Conservation (phyloP, 2,888 invertebrate genomes). For the Phalera bucephala region DNA sequence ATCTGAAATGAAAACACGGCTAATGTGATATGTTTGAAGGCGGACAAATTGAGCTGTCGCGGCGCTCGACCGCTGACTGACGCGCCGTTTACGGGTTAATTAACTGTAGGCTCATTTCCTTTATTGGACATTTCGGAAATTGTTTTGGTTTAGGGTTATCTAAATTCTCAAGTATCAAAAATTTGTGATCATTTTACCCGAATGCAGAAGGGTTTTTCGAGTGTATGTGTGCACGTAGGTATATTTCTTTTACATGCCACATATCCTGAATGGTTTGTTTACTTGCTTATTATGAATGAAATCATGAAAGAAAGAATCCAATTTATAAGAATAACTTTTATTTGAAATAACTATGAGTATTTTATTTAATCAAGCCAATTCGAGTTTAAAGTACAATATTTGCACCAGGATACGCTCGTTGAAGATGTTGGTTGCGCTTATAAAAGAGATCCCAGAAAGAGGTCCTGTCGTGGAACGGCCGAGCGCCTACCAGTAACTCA, state of each 20-base stretch:
- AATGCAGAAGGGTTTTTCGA: too few relatives aligned
- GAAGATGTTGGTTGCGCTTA: conserved; percentile 26
- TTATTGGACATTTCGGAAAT: conserved; percentile 10
- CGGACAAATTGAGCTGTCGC: conserved; percentile 26
- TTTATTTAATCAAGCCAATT: too few relatives aligned
- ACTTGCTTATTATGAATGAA: too few relatives aligned
- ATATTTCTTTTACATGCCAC: too few relatives aligned
- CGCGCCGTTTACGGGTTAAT: conserved; percentile 26
- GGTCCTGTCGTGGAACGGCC: conserved; percentile 40
- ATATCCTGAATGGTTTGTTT: too few relatives aligned
- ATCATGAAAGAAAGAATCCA: too few relatives aligned
- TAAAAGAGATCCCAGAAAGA: conserved; percentile 53
- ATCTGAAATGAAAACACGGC: conserved; percentile 6
- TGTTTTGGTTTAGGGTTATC: too few relatives aligned
- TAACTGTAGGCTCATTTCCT: conserved; percentile 18
- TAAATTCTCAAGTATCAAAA: too few relatives aligned
- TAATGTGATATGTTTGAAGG: conserved; percentile 16
- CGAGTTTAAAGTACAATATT: conserved; percentile 2
- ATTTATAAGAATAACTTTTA: too few relatives aligned
- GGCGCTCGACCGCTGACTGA: conserved; percentile 18
- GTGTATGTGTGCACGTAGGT: too few relatives aligned
- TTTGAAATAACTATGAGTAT: too few relatives aligned
- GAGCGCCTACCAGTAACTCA: conserved; percentile 22
- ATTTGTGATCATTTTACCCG: too few relatives aligned
- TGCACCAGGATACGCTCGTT: conserved; percentile 8